These are phyloP conservation scores for Ranitomeya imitator DNA, from an alignment of 2,113 vertebrate genomes.

Conservation along the genomic window DNA sequence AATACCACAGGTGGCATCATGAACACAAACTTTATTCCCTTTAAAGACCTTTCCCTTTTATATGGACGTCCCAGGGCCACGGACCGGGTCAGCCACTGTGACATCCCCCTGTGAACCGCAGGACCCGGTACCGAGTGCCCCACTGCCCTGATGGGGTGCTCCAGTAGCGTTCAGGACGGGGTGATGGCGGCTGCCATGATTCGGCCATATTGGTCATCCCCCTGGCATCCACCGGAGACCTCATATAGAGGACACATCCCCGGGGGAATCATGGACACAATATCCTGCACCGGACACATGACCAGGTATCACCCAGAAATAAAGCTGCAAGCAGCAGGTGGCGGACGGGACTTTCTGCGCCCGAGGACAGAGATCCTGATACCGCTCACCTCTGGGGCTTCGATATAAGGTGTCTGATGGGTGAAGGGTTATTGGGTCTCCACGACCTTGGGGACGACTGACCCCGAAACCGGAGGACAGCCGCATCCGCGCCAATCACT, in stretches of 20 bases:
- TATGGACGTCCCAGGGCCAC: too few relatives aligned
- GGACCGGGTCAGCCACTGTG: too few relatives aligned
- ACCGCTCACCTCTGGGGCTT: not conserved
- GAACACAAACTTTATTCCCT: too few relatives aligned
- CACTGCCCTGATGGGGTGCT: too few relatives aligned
- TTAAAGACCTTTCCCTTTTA: too few relatives aligned
- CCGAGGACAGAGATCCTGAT: not conserved
- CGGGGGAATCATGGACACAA: not conserved
- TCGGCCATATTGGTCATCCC: not conserved
- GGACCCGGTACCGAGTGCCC: too few relatives aligned
- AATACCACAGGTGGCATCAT: too few relatives aligned
- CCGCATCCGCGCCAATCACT: not conserved
- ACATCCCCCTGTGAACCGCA: too few relatives aligned
- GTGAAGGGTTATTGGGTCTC: not conserved
- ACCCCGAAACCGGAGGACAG: not conserved
- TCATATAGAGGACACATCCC: not conserved
- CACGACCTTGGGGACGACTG: not conserved
- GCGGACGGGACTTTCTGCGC: constrained; percentile 27
- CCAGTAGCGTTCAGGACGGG: not conserved
- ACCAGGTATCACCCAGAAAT: constrained; percentile 18
- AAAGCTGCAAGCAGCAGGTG: not conserved
- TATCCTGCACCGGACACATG: not conserved
- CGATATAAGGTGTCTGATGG: not conserved
- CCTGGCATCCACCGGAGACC: not conserved
- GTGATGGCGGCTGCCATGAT: not conserved